Percentiles rank a stretch among this genome's conserved stretches.
Conservation (phyloP, 2,888 invertebrate species). For the Pharmacophagus antenor region DNA sequence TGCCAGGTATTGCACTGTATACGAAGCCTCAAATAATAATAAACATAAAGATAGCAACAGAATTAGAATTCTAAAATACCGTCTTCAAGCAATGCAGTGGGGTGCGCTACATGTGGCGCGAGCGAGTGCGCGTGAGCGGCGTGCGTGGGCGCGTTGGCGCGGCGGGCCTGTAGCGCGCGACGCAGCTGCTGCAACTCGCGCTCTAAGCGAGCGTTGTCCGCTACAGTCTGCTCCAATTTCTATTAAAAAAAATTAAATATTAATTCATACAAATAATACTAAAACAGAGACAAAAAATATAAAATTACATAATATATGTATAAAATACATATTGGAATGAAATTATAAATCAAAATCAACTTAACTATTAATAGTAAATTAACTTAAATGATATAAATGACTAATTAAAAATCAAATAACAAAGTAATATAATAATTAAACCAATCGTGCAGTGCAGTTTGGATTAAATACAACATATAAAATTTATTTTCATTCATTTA, state of each 20-base stretch:
- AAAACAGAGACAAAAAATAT: no score
- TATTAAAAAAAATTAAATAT: constrained; percentile 48
- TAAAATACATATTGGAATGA: background rate
- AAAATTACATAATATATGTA: background rate
- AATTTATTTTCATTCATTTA: background rate
- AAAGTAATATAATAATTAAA: background rate
- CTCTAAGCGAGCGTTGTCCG: constrained; percentile 93
- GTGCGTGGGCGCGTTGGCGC: constrained; percentile 68
- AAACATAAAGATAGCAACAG: no score
- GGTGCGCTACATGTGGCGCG: constrained; percentile 42
- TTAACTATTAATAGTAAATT: no score
- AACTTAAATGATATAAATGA: no score
- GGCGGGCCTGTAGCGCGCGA: constrained; percentile 89
- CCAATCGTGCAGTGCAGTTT: constrained; percentile 5
- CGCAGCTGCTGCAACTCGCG: constrained; percentile 91
- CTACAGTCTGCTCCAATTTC: constrained; percentile 95
- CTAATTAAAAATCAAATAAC: background rate
- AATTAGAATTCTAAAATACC: constrained; percentile 43
- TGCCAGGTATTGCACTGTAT: no score
- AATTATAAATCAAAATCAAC: background rate
- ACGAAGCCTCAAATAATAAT: no score
- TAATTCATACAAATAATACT: no score
- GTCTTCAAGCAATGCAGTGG: constrained; percentile 86
- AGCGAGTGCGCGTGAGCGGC: constrained; percentile 44
- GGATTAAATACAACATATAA: background rate